These are phyloP conservation scores for Galendromus occidentalis DNA, from an alignment of 1,140 invertebrate species.

Conservation along the genomic window DNA sequence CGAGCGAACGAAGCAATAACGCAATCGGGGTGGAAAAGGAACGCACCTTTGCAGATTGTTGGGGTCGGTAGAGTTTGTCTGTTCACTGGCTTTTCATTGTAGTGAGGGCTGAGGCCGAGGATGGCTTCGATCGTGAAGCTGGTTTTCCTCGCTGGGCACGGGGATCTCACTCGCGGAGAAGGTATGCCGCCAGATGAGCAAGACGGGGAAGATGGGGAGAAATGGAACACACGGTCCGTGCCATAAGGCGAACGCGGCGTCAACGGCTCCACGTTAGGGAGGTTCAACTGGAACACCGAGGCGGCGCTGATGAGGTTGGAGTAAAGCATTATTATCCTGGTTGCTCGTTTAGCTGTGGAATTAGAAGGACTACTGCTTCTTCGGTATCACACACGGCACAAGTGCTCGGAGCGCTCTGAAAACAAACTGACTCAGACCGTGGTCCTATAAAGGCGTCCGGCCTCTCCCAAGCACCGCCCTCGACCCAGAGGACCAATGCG, in stretches of 20 bases:
- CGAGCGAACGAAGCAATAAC: neutral
- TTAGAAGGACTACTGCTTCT: neutral
- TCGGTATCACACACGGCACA: neutral
- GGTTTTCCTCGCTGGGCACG: neutral
- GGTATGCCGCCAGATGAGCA: neutral
- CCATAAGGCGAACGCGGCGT: neutral
- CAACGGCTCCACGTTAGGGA: neutral
- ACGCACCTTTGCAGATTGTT: neutral
- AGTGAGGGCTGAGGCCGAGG: constrained; percentile 34
- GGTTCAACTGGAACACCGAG: neutral
- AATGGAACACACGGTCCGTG: neutral
- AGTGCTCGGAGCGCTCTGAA: neutral
- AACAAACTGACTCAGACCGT: neutral
- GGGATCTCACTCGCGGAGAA: neutral
- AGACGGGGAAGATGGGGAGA: neutral
- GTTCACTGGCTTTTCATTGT: neutral
- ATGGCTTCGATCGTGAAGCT: constrained; percentile 61
- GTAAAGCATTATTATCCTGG: neutral
- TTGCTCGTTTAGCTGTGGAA: neutral
- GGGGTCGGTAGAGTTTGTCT: neutral
- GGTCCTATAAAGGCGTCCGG: neutral
- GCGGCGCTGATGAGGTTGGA: neutral
- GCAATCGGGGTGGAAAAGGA: neutral
- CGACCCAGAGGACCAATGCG: neutral
- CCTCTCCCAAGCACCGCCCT: constrained; percentile 8